Conservation (phyloP, 2,888 invertebrate species). For the Zygothrica quintamaculata region DNA sequence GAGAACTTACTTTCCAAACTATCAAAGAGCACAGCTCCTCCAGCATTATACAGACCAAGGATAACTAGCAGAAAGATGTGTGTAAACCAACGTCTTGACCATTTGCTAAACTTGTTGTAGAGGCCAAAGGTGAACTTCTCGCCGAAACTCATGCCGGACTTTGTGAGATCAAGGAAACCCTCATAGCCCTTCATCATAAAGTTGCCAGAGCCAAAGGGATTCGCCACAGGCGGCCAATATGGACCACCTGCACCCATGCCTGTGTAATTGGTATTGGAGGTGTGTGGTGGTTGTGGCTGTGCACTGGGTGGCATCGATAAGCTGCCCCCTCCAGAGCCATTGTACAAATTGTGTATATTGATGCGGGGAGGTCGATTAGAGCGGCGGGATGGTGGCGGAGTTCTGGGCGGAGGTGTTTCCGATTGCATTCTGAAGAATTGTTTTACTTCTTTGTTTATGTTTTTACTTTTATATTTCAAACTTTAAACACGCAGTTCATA, state of each 20-base stretch:
- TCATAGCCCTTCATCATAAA: constrained; percentile 92
- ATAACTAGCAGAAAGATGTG: constrained; percentile 93
- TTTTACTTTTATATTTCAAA: too few species aligned
- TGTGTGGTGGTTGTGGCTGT: constrained; percentile 64
- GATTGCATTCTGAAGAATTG: constrained; percentile 38
- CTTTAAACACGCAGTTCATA: too few species aligned
- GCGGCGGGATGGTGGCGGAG: constrained; percentile 68
- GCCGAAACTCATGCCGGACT: constrained; percentile 92
- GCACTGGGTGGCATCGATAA: constrained; percentile 76
- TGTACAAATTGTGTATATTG: constrained; percentile 74
- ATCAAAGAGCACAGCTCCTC: constrained; percentile 92
- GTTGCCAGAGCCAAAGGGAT: constrained; percentile 88
- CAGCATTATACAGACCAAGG: constrained; percentile 90
- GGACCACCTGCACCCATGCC: constrained; percentile 68
- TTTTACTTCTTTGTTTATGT: too few species aligned
- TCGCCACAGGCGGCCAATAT: constrained; percentile 82
- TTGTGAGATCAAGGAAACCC: constrained; percentile 91
- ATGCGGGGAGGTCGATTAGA: constrained; percentile 82
- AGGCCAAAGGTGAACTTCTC: constrained; percentile 93
- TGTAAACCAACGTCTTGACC: constrained; percentile 94
- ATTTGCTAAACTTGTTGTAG: constrained; percentile 90
- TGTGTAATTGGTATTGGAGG: constrained; percentile 75
- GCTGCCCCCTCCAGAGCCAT: constrained; percentile 56
- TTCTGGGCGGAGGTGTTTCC: constrained; percentile 46
- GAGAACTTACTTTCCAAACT: constrained; percentile 89